These are phyloP conservation scores for Blera fallax DNA, from an alignment of 2,888 invertebrate genomes.

Conservation along the genomic window DNA sequence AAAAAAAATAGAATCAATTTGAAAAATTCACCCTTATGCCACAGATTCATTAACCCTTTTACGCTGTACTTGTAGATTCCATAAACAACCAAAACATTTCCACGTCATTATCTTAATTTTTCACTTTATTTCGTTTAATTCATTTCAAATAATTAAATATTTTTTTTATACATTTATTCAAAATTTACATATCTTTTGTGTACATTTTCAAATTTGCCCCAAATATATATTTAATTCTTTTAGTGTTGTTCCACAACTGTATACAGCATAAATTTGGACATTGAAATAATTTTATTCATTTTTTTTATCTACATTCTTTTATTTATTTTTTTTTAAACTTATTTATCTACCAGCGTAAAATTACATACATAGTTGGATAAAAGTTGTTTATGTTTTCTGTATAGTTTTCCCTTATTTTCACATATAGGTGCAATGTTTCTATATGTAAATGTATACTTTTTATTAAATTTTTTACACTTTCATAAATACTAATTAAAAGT, in stretches of 20 bases:
- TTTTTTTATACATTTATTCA: conserved; percentile 52
- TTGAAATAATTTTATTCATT: conserved; percentile 51
- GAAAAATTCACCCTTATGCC: no score
- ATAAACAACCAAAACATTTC: neutral
- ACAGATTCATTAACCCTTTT: no score
- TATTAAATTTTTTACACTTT: conserved; percentile 10
- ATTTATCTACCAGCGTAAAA: conserved; percentile 57
- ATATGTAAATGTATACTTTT: conserved; percentile 60
- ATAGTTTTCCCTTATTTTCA: conserved; percentile 35
- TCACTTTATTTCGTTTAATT: conserved; percentile 69
- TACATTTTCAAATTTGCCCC: conserved; percentile 45
- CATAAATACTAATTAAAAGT: conserved; percentile 59
- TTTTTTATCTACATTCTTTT: conserved; percentile 38
- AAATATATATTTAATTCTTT: conserved; percentile 37
- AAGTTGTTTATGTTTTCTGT: conserved; percentile 23
- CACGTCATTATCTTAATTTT: conserved; percentile 21
- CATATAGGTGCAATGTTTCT: conserved; percentile 58
- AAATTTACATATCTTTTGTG: conserved; percentile 61
- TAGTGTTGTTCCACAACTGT: conserved; percentile 39
- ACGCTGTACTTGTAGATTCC: no score
- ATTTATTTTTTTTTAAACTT: conserved; percentile 11
- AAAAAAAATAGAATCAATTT: no score
- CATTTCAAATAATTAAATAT: conserved; percentile 63
- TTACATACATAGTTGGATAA: conserved; percentile 57
- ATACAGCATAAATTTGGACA: conserved; percentile 52